phyloP scores from a whole-genome alignment of 2,797 vertebrate species.

The Babyrousa celebensis region DNA sequence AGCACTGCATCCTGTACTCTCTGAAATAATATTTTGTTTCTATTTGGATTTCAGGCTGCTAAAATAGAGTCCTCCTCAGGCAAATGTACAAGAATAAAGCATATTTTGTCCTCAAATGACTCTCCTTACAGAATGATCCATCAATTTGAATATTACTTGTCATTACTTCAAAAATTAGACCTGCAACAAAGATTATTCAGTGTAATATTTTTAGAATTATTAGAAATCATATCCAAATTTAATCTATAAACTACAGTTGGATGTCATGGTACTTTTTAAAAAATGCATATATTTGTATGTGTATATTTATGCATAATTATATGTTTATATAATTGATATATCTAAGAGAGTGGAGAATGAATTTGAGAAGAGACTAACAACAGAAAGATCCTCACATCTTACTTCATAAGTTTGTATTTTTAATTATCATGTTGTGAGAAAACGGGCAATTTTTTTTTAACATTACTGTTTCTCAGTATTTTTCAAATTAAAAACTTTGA shows the following conservation, averaged over 20 bases:
- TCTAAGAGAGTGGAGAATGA: not conserved
- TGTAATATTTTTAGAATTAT: constrained; percentile 30
- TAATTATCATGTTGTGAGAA: not conserved
- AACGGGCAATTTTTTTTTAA: not conserved
- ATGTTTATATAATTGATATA: constrained; percentile 14
- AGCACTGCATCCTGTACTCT: not conserved
- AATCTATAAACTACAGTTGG: not conserved
- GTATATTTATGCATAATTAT: not conserved
- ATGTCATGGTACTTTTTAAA: not conserved
- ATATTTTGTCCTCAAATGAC: constrained; percentile 30
- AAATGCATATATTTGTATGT: not conserved
- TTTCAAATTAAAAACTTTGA: constrained; percentile 57
- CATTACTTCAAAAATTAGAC: constrained; percentile 66
- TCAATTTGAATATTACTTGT: constrained; percentile 43
- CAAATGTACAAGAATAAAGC: not conserved
- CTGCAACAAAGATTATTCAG: not conserved
- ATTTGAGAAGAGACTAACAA: not conserved
- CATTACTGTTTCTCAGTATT: constrained; percentile 49
- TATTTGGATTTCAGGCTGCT: not conserved
- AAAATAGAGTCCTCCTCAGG: constrained; percentile 60
- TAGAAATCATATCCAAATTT: not conserved
- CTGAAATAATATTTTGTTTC: constrained; percentile 26
- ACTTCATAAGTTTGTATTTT: not conserved
- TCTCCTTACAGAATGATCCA: not conserved
- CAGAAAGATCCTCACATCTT: not conserved